Conservation (phyloP, 1,140 invertebrate genomes). For the Augochlora pura region DNA sequence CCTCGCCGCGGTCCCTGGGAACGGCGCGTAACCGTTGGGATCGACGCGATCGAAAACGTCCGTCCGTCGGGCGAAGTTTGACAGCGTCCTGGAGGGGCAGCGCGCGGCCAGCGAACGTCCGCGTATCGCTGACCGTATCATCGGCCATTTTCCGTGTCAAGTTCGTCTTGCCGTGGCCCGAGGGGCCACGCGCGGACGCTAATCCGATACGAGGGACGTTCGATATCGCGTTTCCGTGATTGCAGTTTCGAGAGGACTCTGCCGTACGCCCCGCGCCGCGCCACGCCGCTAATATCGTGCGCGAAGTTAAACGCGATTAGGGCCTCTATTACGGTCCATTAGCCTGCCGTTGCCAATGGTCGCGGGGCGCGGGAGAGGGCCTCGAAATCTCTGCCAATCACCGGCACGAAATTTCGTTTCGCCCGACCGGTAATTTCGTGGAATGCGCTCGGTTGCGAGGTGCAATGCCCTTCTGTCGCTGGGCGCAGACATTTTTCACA, state of each 20-base stretch:
- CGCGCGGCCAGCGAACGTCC: too few relatives aligned
- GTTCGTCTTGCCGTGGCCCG: neutral
- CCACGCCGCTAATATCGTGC: constrained; percentile 17
- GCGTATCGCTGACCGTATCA: constrained; percentile 1
- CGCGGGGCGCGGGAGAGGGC: too few relatives aligned
- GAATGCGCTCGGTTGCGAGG: neutral
- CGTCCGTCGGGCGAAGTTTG: too few relatives aligned
- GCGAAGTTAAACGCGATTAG: constrained; percentile 49
- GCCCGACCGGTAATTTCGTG: neutral
- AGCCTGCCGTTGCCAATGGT: constrained; percentile 12
- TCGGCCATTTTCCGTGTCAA: constrained; percentile 1
- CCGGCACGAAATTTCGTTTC: constrained; percentile 15
- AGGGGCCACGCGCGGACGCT: neutral
- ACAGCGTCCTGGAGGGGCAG: too few relatives aligned
- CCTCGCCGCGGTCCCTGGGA: too few relatives aligned
- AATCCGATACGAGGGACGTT: constrained; percentile 18
- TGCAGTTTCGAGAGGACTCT: constrained; percentile 15
- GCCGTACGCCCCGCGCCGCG: neutral
- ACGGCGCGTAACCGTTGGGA: too few relatives aligned
- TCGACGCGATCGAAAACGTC: too few relatives aligned
- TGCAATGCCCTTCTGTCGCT: too few relatives aligned
- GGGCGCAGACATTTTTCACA: neutral
- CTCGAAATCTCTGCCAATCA: constrained; percentile 28
- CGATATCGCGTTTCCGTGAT: constrained; percentile 42
- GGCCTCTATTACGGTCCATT: constrained; percentile 47